These are phyloP conservation scores for Nerophis lumbriciformis DNA, from an alignment of 2,113 vertebrate genomes.

Conservation along the genomic window DNA sequence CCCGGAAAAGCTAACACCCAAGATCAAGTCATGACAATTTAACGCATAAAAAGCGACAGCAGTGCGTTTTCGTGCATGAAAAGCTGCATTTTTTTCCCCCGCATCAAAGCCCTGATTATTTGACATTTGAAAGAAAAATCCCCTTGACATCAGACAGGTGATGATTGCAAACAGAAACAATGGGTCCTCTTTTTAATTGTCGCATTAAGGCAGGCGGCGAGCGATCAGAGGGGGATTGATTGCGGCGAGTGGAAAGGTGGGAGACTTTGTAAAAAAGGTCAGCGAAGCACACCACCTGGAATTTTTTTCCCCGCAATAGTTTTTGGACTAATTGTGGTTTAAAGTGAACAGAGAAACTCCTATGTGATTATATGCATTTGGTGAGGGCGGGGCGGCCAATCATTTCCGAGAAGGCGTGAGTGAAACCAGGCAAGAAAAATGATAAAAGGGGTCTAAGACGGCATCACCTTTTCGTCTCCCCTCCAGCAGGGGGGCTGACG, in stretches of 20 bases:
- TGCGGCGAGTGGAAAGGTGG: constrained; percentile 68
- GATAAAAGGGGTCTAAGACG: constrained; percentile 43
- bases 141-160: constrained; percentile 57
- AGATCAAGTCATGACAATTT: background rate
- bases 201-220: constrained; percentile 67
- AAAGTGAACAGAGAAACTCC: constrained; percentile 41
- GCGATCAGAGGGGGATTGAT: constrained; percentile 73
- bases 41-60: constrained; percentile 12
- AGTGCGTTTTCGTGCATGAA: constrained; percentile 48
- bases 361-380: constrained; percentile 63
- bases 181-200: constrained; percentile 68
- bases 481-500: constrained; percentile 42
- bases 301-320: constrained; percentile 46
- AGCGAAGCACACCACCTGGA: constrained; percentile 69
- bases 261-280: constrained; percentile 78
- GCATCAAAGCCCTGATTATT: constrained; percentile 50
- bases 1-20: no score
- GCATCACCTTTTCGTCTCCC: constrained; percentile 15
- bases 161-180: constrained; percentile 68
- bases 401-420: constrained; percentile 54
- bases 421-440: constrained; percentile 64
- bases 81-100: constrained; percentile 54
- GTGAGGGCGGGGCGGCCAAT: constrained; percentile 34
- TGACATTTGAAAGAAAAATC: constrained; percentile 64
- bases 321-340: constrained; percentile 21